A percentile compares a stretch with the other conserved stretches of the same genome.
Conservation (phyloP, 2,888 invertebrate species). For the Ryuthela nishihirai region DNA sequence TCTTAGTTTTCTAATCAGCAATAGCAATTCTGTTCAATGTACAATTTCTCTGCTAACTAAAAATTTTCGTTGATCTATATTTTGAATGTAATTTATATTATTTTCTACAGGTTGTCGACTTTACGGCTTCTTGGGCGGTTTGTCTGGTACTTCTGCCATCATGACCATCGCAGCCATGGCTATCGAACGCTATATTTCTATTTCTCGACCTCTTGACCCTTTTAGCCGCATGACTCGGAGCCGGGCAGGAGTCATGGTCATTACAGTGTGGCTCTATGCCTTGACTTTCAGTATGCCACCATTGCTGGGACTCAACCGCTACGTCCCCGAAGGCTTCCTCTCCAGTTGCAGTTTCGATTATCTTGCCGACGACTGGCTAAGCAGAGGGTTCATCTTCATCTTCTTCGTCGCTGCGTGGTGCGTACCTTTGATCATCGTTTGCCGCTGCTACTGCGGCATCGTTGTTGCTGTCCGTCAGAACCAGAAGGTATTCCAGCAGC, state of each 20-base stretch:
- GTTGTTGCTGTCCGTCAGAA: conserved; percentile 49
- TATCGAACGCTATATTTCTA: conserved; percentile 75
- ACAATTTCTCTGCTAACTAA: no score
- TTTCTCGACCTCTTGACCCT: conserved; percentile 71
- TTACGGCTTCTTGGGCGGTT: conserved; percentile 75
- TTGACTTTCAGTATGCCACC: conserved; percentile 66
- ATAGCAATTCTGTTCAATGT: no score
- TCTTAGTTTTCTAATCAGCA: no score
- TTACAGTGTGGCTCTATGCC: conserved; percentile 65
- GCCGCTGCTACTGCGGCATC: conserved; percentile 69
- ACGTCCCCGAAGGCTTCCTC: conserved; percentile 77
- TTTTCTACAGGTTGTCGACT: conserved; percentile 65
- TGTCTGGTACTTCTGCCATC: conserved; percentile 76
- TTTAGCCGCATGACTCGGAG: conserved; percentile 57
- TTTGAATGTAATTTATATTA: not conserved
- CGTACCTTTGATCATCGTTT: conserved; percentile 65
- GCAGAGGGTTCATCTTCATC: conserved; percentile 66
- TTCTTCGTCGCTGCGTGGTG: conserved; percentile 67
- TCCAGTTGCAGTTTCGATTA: conserved; percentile 85
- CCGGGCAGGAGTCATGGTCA: conserved; percentile 56
- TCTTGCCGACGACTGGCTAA: conserved; percentile 60
- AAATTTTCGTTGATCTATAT: not conserved
- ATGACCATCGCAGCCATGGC: conserved; percentile 75
- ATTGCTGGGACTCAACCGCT: conserved; percentile 67
- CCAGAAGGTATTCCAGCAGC: conserved; percentile 24